A percentile compares a stretch with the other conserved stretches of the same genome.
phyloP scores from a whole-genome alignment of 2,888 invertebrate species.

The Leistus spinibarbis region DNA sequence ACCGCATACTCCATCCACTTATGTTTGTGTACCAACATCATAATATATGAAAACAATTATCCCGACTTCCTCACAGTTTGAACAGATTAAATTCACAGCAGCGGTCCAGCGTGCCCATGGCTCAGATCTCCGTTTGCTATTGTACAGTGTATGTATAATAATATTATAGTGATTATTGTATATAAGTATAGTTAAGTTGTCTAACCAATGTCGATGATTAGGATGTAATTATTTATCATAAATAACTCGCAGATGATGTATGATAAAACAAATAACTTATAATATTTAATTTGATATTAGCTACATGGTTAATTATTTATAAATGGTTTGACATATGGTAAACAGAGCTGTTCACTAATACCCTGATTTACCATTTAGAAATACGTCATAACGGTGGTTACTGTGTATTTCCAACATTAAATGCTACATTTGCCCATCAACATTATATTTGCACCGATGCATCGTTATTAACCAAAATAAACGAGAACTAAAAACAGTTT shows the following conservation, averaged over 20 bases:
- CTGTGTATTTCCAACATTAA: no score
- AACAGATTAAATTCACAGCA: slow-evolving; percentile 37
- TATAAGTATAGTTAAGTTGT: neutral
- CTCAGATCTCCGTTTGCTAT: no score
- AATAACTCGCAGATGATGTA: neutral
- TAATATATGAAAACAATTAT: slow-evolving; percentile 38
- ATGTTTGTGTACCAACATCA: neutral
- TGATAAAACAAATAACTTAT: neutral
- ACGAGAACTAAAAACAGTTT: no score
- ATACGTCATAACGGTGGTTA: no score
- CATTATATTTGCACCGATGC: no score
- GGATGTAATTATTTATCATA: neutral
- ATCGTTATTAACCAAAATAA: no score
- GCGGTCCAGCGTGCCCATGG: neutral
- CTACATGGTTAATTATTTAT: neutral
- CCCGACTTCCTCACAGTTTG: slow-evolving; percentile 25
- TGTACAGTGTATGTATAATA: neutral
- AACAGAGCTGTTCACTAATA: neutral
- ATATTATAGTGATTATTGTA: neutral
- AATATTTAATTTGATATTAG: neutral
- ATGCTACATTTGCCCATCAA: no score
- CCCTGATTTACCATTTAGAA: neutral
- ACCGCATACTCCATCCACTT: neutral
- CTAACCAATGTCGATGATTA: neutral
- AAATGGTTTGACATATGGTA: neutral